A percentile compares a stretch with the other conserved stretches of the same genome.
These are phyloP conservation scores for Minunthozetes semirufus DNA, from an alignment of 2,888 invertebrate genomes.

Conservation along the genomic window DNA sequence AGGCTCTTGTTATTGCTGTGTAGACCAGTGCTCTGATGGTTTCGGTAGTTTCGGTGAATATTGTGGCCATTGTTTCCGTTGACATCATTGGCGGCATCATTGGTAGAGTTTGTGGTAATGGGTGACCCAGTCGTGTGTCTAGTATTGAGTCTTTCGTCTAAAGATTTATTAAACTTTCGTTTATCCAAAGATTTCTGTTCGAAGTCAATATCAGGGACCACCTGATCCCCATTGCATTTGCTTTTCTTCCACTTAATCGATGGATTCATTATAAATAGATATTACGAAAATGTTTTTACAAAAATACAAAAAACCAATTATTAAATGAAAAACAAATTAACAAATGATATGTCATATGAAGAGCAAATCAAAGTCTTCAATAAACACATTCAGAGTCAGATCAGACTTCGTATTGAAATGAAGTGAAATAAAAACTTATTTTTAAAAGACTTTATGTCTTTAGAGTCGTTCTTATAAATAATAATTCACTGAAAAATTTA, in stretches of 20 bases:
- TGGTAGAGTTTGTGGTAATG: not conserved
- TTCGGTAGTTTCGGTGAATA: not conserved
- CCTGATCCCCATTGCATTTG: not conserved
- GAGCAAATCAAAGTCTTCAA: too few species aligned
- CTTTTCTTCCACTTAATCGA: conserved; percentile 2
- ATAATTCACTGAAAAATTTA: too few species aligned
- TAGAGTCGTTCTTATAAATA: too few species aligned
- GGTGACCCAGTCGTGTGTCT: not conserved
- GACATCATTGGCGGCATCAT: not conserved
- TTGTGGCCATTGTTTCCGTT: not conserved
- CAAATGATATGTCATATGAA: not conserved
- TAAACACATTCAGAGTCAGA: too few species aligned
- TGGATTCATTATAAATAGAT: not conserved
- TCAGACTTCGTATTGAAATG: too few species aligned
- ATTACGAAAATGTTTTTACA: not conserved
- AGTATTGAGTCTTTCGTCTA: not conserved
- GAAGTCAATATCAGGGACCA: conserved; percentile 5
- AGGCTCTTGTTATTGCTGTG: not conserved
- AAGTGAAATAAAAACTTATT: too few species aligned
- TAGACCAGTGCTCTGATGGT: not conserved
- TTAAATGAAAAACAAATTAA: not conserved
- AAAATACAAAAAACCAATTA: not conserved
- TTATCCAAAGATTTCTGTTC: not conserved
- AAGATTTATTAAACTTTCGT: not conserved
- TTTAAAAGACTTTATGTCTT: too few species aligned